phyloP scores from a whole-genome alignment of 2,888 invertebrate species.

The Oligia strigilis region DNA sequence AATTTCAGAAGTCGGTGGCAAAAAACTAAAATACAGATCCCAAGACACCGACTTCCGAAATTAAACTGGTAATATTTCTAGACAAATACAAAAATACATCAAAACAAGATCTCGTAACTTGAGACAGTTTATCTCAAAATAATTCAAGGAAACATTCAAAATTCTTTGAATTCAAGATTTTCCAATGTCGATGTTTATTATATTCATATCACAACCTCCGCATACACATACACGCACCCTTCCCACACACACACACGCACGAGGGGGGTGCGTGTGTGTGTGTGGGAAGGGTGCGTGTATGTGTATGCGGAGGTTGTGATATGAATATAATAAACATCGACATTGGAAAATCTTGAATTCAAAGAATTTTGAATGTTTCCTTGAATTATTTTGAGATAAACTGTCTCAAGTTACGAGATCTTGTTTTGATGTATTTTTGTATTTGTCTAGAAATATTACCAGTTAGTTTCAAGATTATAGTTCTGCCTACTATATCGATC shows the following conservation, averaged over 20 bases:
- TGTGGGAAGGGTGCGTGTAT: no score
- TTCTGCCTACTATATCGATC: background rate
- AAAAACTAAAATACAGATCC: no score
- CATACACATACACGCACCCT: no score
- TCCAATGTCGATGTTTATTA: background rate
- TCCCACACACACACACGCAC: no score
- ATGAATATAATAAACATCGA: background rate
- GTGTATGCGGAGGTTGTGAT: no score
- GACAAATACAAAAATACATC: background rate
- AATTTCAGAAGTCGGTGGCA: no score
- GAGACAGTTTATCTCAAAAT: background rate
- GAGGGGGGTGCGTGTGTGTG: no score
- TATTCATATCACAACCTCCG: no score
- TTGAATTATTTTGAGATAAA: background rate
- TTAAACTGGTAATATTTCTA: background rate
- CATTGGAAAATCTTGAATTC: background rate
- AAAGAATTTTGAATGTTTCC: background rate
- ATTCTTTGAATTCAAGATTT: background rate
- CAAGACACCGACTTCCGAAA: no score
- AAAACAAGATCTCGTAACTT: background rate
- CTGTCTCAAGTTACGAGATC: background rate
- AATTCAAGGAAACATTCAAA: background rate
- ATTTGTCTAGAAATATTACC: background rate
- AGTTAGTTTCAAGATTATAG: background rate
- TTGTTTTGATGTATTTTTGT: background rate